phyloP scores from a whole-genome alignment of 2,888 invertebrate species.

The Nowickia ferox region DNA sequence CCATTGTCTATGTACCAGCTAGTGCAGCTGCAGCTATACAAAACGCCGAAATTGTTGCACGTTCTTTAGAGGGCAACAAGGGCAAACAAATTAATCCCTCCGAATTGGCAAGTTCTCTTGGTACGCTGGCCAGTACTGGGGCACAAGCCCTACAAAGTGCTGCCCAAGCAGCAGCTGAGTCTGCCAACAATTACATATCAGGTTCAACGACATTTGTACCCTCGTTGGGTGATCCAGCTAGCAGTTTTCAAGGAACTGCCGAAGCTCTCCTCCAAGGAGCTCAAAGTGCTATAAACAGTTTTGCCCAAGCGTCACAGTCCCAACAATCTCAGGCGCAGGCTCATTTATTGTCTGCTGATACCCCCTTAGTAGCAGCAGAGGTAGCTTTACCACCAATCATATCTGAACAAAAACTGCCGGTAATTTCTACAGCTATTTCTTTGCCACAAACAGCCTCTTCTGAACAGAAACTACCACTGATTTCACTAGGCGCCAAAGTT shows the following conservation, averaged over 20 bases:
- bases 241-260: constrained; percentile 15
- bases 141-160: constrained; percentile 17
- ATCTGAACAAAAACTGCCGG: constrained; percentile 38
- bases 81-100: constrained; percentile 33
- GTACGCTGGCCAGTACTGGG: constrained; percentile 17
- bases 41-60: constrained; percentile 52
- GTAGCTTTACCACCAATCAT: constrained; percentile 18
- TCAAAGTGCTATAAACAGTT: constrained; percentile 19
- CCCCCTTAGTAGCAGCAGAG: constrained; percentile 27
- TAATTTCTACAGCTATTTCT: constrained; percentile 24
- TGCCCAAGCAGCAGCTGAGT: constrained; percentile 4
- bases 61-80: constrained; percentile 48
- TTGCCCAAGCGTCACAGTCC: constrained; percentile 2
- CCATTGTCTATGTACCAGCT: constrained; percentile 80
- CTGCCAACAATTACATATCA: constrained; percentile 16
- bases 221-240: neutral
- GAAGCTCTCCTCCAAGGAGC: constrained; percentile 31
- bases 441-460: constrained; percentile 8
- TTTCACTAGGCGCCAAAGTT: constrained; percentile 32
- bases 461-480: constrained; percentile 36
- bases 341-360: constrained; percentile 17
- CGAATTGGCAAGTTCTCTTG: neutral
- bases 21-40: constrained; percentile 73
- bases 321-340: constrained; percentile 22
- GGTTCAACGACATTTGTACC: constrained; percentile 31